Conservation (phyloP, 2,888 invertebrate genomes). For the Euzetes globulus region DNA sequence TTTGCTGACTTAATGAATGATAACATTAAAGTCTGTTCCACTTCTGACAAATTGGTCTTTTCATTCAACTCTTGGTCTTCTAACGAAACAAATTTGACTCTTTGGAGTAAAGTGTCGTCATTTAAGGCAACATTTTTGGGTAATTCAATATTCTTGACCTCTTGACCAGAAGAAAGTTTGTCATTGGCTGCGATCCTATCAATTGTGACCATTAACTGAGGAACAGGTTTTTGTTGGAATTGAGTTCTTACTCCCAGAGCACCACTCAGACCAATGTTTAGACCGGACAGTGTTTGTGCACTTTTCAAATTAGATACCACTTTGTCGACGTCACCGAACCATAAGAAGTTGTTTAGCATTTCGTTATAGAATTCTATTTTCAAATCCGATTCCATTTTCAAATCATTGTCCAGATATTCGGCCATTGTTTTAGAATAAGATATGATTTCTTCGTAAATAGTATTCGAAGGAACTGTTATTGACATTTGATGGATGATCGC, state of each 20-base stretch:
- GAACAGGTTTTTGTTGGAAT: slow-evolving; percentile 69
- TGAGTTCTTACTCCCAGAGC: slow-evolving; percentile 81
- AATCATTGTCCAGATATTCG: background rate
- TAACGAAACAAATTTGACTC: slow-evolving; percentile 61
- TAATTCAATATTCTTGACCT: slow-evolving; percentile 17
- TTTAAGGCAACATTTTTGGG: slow-evolving; percentile 60
- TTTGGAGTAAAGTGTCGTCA: slow-evolving; percentile 78
- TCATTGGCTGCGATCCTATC: slow-evolving; percentile 46
- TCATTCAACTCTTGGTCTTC: slow-evolving; percentile 47
- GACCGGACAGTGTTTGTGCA: slow-evolving; percentile 58
- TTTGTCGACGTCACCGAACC: slow-evolving; percentile 64
- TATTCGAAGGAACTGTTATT: background rate
- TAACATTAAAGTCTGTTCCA: slow-evolving; percentile 71
- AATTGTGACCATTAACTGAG: slow-evolving; percentile 72
- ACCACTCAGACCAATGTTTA: slow-evolving; percentile 66
- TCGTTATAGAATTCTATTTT: slow-evolving; percentile 26
- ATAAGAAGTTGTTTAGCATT: slow-evolving; percentile 46
- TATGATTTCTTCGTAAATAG: slow-evolving; percentile 12
- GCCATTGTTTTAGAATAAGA: background rate
- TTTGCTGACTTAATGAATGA: slow-evolving; percentile 60
- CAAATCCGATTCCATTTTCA: slow-evolving; percentile 1
- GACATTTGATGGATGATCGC: slow-evolving; percentile 30
- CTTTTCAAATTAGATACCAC: slow-evolving; percentile 61
- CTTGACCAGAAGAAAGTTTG: background rate
- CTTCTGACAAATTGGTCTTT: slow-evolving; percentile 53